Base-by-base conservation (phyloP, 2,888 invertebrate genomes). In the Tortricodes alternella region DNA sequence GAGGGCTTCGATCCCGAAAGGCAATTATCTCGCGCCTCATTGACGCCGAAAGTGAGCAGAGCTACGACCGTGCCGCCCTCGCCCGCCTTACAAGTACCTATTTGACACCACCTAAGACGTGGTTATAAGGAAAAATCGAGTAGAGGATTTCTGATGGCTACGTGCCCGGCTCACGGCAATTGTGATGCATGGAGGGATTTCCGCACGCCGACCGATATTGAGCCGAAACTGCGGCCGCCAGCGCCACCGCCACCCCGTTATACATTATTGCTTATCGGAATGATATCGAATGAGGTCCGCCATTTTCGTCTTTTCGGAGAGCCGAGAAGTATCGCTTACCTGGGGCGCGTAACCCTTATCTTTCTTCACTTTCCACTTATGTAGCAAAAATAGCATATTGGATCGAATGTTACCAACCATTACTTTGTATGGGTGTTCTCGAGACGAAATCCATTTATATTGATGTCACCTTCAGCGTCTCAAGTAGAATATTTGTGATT, bases 1-100 rank as follows among this genome's bases (percentile, higher is more conserved):
- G 80, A 81, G 80, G 80, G 84, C 78, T 86, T 86, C 86, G 85
- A 85, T 87, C 85, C 79, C 78, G 80, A 86, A 83, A 87, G 81
- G 83, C 86, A 89, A 88, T 89, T 89, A 89, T 88, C 83, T 86
- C 83, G 78, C 85, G 86, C 86, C 86, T 86, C 87, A 88, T 89
- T 89, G 85, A 78, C 83, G 83, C 75, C 75, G 80, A 88, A 88
- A 88, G 85, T 85, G 82, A 82, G 76, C 78, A 75, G 67, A 80
- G 76, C 71, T 70, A 64, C 70, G 71, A 76, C 73, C 63, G 67
- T 67, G 68, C 73, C 62, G 65, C 67, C 62, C 64, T 68, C 74
- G 71, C 73, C 74, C 75, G 77, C 74, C 73, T 73, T 70, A 73
- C 75, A 82, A 79, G 81, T 83, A n/a, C n/a, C n/a, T n/a, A 83